phyloP scores from a whole-genome alignment of 2,888 invertebrate genomes.

The Chouioia cunea region DNA sequence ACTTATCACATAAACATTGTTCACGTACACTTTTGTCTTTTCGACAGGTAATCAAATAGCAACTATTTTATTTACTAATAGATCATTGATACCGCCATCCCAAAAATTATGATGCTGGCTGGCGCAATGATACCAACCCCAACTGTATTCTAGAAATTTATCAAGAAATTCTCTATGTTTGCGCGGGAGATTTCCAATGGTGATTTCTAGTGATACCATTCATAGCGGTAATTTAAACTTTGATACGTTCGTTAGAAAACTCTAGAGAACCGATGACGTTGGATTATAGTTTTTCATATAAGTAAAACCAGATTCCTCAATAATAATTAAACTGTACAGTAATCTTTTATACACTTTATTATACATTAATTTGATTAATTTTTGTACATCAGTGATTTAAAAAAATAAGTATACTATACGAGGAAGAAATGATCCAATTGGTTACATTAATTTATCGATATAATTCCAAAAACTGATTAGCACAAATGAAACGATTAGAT shows the following conservation, averaged over 20 bases:
- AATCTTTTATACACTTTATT: slow-evolving; percentile 31
- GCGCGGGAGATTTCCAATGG: slow-evolving; percentile 54
- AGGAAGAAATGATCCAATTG: slow-evolving; percentile 41
- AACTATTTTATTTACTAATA: slow-evolving; percentile 44
- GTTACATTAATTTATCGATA: slow-evolving; percentile 35
- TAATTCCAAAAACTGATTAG: slow-evolving; percentile 23
- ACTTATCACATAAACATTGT: slow-evolving; percentile 41
- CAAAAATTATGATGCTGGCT: slow-evolving; percentile 38
- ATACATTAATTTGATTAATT: slow-evolving; percentile 36
- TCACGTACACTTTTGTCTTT: slow-evolving; percentile 26
- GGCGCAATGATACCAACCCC: slow-evolving; percentile 23
- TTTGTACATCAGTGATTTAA: slow-evolving; percentile 27
- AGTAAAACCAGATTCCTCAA: background rate
- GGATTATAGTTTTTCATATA: background rate
- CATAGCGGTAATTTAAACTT: no score
- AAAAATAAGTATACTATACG: slow-evolving; percentile 41
- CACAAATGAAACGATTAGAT: slow-evolving; percentile 28
- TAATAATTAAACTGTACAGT: background rate
- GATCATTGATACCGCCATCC: slow-evolving; percentile 38
- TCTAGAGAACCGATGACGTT: background rate
- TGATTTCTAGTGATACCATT: background rate
- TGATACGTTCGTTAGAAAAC: background rate
- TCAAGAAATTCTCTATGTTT: slow-evolving; percentile 53
- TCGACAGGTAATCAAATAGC: background rate
- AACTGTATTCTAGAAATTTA: background rate